These are phyloP conservation scores for Oxystoma pomonae DNA, from an alignment of 2,888 invertebrate species.

Conservation along the genomic window DNA sequence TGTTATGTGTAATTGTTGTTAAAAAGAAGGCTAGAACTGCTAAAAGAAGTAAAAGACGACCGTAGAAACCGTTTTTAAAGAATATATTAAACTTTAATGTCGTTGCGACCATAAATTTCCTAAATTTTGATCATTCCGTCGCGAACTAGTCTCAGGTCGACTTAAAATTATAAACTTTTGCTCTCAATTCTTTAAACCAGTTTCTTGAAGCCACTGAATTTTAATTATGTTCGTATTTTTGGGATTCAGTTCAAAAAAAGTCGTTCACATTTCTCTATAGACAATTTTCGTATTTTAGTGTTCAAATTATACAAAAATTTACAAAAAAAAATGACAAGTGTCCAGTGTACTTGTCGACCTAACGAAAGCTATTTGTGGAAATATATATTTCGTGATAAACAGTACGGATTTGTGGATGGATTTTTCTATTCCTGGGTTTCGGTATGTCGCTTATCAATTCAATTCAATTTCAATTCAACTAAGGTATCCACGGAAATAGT, in stretches of 20 bases:
- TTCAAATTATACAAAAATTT: constrained; percentile 9
- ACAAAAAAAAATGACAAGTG: neutral
- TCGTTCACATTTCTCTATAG: neutral
- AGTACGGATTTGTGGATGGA: constrained; percentile 27
- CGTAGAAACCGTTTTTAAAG: constrained; percentile 3
- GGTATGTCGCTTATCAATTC: constrained; percentile 8
- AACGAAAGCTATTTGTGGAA: constrained; percentile 10
- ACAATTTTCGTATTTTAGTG: neutral
- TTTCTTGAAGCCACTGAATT: constrained; percentile 10
- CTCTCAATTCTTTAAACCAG: constrained; percentile 22
- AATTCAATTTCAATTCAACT: too few relatives aligned
- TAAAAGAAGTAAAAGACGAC: neutral
- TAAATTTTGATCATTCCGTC: constrained; percentile 12
- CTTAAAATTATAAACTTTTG: constrained; percentile 7
- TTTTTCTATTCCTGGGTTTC: constrained; percentile 27
- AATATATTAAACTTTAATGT: constrained; percentile 17
- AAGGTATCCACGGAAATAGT: too few relatives aligned
- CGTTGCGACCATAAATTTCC: constrained; percentile 10
- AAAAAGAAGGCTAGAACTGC: too few relatives aligned
- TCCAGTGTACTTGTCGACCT: constrained; percentile 7
- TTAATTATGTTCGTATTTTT: neutral
- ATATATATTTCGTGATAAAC: constrained; percentile 7
- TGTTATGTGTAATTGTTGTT: neutral
- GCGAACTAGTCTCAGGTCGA: constrained; percentile 11
- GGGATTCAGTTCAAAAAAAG: neutral